Evolutionary conservation across 1,140 invertebrate genomes (phyloP), one percentile per base, ranked within the genome.

Genomic region (Brachionus rubens): DNA sequence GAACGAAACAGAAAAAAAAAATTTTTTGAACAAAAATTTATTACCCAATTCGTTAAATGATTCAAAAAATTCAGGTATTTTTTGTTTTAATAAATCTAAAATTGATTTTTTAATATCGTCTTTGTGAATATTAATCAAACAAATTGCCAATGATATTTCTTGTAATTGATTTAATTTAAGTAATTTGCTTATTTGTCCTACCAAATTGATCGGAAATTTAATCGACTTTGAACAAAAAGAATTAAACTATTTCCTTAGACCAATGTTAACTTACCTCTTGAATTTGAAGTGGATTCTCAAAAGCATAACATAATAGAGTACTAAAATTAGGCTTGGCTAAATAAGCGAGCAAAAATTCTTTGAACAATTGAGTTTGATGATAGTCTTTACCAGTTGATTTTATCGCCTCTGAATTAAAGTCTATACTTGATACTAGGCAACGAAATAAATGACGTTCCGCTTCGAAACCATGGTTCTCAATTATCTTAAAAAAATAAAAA

Each of bases 91-190:
- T 84, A 92, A 91, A 78, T 91, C 89, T 76, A 88, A 85, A 26
- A 92, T 90, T 79, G 90, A 87, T 79, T 85, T 85, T 33, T 88
- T 86, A 54, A 91, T 88, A 79, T 95, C 92, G 52, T 87, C 78
- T 82, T 90, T 90, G 10, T 89, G 88, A 0, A 92, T 93, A 82
- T 91, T 89, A 46, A 90, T 88, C 68, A 95, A 86, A 54, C 91
- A 90, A 80, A 96, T 87, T 40, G 91, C 91, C 85, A 95, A 90
- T 21, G 91, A 90, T 80, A 94, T 91, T 87, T 96, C 93, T 85
- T 94, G 91, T 14, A 93, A 90, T 79, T 90, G 87, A 62, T 90
- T 91, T 78, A 95, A 88, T 80, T 90, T 90, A 78, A 94, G 87
- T 80, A 91, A 88, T 86, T 91, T 91, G 83, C 90, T 91, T 70